Base-by-base conservation (phyloP, 1,140 invertebrate species). In the Platyura marginata region DNA sequence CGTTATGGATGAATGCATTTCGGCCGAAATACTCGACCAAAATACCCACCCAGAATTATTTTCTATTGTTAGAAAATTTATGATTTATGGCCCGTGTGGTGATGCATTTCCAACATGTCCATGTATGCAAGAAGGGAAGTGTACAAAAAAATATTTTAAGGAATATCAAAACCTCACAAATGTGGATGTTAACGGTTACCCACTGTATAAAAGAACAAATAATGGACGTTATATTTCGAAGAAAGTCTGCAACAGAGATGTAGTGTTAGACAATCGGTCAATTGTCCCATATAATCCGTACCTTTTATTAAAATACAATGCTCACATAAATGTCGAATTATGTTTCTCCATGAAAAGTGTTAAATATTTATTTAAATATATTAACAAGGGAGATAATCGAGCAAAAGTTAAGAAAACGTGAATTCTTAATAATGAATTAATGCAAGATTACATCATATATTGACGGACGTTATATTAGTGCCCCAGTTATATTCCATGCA, bases 51-150 rank as follows among this genome's bases (percentile, higher is more conserved):
- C 52, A 46, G 19, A 43, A 19, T 46, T 70, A 20, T 56, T 52
- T 57, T 54, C 61, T 19, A 51, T 62, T 45, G 49, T 67, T 16
- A 61, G 36, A 4, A 61, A 37, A 42, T 60, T 63, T 43, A 69
- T 70, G 68, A 65, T 70, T 46, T 67, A 72, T 62, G 67, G 68
- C 16, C 69, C 67, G 41, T 72, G 66, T 55, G 69, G 64, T 22
- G n/a, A n/a, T n/a, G n/a, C n/a, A n/a, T n/a, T n/a, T n/a, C 4
- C 25, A 32, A 33, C 61, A 0, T 71, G 70, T 48, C 47, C 5
- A 16, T 6, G 25, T 29, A 13, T n/a, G 49, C 51, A 44, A 65
- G 62, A 42, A 64, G 63, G 4, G 11, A 38, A 38, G 11, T 38
- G 49, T 44, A 21, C 46, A 9, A 42, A 51, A 49, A 41, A 41